These are phyloP conservation scores for Bubo bubo DNA, from an alignment of 2,113 vertebrate genomes.

Conservation along the genomic window DNA sequence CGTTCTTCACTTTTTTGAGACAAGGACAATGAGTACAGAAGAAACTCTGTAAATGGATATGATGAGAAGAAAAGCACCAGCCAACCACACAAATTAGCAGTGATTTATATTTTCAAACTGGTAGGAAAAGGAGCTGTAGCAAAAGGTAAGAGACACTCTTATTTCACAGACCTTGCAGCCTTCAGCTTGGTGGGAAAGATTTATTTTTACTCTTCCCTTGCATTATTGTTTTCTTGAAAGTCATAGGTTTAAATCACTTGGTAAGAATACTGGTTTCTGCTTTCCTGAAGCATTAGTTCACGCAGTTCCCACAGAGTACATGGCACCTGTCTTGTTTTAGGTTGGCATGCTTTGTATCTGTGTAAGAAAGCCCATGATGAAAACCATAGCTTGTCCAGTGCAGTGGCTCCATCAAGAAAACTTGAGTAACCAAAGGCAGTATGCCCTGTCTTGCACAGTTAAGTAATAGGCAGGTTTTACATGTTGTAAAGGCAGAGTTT, in stretches of 20 bases:
- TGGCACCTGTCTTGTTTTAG: background rate
- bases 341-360: fast-evolving
- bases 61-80: background rate
- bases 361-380: background rate
- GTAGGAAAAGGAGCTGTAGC: background rate
- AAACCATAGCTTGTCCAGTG: background rate
- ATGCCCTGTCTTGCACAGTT: background rate
- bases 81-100: background rate
- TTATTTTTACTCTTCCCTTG: background rate
- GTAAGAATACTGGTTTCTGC: background rate
- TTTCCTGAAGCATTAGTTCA: background rate
- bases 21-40: background rate
- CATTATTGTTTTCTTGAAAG: background rate
- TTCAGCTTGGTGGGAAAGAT: background rate
- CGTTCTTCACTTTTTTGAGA: background rate
- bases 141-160: background rate
- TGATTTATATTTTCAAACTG: background rate
- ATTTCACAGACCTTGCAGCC: background rate
- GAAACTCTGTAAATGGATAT: background rate
- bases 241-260: background rate
- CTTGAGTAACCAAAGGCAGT: background rate
- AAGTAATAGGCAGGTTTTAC: background rate
- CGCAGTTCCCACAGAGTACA: background rate
- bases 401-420: background rate
- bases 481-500: background rate